Conservation (phyloP, 2,888 invertebrate genomes). For the Tipula vernalis region DNA sequence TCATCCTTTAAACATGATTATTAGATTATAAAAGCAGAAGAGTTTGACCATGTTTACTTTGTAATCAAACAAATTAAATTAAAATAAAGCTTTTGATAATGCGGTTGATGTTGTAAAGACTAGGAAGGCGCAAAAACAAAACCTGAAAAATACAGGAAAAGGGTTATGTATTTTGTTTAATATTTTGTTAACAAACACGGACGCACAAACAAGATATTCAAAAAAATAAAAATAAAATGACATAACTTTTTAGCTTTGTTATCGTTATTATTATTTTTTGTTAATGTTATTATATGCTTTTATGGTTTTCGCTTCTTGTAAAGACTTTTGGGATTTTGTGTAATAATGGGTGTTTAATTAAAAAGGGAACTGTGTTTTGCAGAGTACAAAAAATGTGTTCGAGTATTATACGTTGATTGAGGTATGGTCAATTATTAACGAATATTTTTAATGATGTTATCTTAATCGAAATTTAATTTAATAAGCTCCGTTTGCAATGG, state of each 20-base stretch:
- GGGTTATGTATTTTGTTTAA: not conserved
- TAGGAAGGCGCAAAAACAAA: not conserved
- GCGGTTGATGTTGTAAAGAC: not conserved
- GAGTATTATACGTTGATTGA: not conserved
- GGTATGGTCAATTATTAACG: not conserved
- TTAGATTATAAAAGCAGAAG: not conserved
- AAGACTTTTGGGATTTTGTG: not conserved
- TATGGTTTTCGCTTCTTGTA: not conserved
- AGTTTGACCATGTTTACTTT: not conserved
- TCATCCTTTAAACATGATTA: not conserved
- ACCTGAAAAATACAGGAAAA: not conserved
- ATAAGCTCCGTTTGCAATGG: not conserved
- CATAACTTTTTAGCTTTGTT: not conserved
- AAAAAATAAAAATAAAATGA: not conserved
- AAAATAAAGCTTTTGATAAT: not conserved
- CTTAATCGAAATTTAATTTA: not conserved
- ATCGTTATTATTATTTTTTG: not conserved
- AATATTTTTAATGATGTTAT: not conserved
- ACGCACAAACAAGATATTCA: not conserved
- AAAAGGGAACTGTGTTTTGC: not conserved
- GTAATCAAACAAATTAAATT: not conserved
- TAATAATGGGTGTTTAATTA: not conserved
- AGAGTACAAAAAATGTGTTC: not conserved
- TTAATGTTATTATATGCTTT: not conserved
- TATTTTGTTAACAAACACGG: not conserved